phyloP scores from a whole-genome alignment of 2,797 vertebrate genomes.

The Smutsia temminckii region DNA sequence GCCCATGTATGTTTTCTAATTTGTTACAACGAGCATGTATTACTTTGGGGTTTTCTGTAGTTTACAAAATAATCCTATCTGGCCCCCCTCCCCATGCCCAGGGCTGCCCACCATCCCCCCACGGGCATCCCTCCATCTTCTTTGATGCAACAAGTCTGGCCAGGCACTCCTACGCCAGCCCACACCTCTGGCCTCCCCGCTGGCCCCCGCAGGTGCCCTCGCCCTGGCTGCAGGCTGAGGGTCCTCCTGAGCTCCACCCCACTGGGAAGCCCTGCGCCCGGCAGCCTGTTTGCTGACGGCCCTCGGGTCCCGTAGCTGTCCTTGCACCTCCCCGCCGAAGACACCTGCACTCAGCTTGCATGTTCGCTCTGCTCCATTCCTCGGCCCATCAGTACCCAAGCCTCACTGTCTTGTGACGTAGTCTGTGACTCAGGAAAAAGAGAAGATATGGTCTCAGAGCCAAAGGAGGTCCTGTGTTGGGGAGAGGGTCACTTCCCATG shows the following conservation, averaged over 20 bases:
- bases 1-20: background rate
- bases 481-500: too few species aligned
- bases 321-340: background rate
- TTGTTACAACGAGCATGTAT: accelerated
- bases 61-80: background rate
- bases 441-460: accelerated
- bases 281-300: background rate
- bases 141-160: background rate
- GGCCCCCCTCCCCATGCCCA: background rate
- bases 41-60: accelerated
- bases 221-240: background rate
- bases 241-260: accelerated
- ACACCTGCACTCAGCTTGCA: background rate
- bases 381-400: background rate
- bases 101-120: accelerated
- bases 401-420: background rate
- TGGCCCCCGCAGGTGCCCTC: accelerated
- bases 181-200: too few species aligned
- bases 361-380: background rate
- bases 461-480: background rate
- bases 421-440: background rate
- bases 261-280: accelerated
- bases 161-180: background rate
- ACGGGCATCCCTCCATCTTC: background rate
- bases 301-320: background rate